Conservation (phyloP, 2,888 invertebrate species). For the Atethmia centrago region DNA sequence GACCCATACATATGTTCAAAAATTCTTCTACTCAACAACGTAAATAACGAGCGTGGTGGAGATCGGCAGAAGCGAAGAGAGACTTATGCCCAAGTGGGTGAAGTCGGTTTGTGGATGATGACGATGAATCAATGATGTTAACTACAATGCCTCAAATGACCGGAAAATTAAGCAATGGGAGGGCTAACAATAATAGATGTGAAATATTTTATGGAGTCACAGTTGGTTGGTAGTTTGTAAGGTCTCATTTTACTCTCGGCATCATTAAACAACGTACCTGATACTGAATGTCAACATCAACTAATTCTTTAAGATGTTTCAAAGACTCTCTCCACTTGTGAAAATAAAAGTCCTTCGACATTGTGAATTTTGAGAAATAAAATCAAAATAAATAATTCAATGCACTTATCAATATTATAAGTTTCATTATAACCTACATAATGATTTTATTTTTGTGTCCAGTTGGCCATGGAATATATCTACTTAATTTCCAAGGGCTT, state of each 20-base stretch:
- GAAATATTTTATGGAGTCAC: neutral
- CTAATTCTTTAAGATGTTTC: conserved; percentile 66
- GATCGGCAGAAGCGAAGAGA: neutral
- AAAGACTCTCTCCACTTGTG: conserved; percentile 77
- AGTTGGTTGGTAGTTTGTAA: neutral
- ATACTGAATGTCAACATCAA: conserved; percentile 73
- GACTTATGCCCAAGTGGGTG: no score
- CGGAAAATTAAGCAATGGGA: neutral
- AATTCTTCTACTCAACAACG: no score
- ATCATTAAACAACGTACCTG: conserved; percentile 72
- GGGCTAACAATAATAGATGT: neutral
- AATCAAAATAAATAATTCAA: conserved; percentile 65
- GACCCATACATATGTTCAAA: no score
- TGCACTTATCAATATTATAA: neutral
- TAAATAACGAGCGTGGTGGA: neutral
- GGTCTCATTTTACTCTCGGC: neutral
- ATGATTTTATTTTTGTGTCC: conserved; percentile 15
- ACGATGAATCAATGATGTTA: neutral
- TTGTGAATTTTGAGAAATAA: conserved; percentile 70
- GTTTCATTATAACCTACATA: conserved; percentile 8
- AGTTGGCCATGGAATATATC: conserved; percentile 55
- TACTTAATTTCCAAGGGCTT: neutral
- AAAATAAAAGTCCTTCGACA: conserved; percentile 83
- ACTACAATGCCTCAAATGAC: neutral
- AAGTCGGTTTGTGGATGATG: neutral